Percentiles rank a stretch among this genome's conserved stretches.
Conservation (phyloP, 1,140 invertebrate genomes). For the Arion vulgaris region DNA sequence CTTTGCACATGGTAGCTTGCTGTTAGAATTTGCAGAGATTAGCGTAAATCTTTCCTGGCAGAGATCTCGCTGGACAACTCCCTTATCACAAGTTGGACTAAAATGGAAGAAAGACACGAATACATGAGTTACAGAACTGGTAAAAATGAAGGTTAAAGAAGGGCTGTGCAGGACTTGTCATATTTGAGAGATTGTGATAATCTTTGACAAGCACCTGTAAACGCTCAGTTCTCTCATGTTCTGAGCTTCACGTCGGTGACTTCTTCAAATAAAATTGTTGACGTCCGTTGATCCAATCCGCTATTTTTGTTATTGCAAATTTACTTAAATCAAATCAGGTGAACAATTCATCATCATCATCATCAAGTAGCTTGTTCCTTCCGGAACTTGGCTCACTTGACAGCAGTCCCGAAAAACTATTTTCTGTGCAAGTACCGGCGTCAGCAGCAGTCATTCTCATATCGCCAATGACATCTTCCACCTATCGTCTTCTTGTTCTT, state of each 20-base stretch:
- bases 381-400: too few relatives aligned
- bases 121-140: not conserved
- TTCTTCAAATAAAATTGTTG: not conserved
- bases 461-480: too few relatives aligned
- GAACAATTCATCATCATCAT: too few relatives aligned
- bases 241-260: not conserved
- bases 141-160: not conserved
- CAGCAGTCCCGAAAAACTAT: too few relatives aligned
- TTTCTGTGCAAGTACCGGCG: too few relatives aligned
- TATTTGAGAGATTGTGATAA: not conserved
- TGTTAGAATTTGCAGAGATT: not conserved
- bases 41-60: not conserved
- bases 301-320: not conserved
- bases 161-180: not conserved
- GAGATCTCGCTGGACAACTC: not conserved
- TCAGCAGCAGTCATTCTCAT: too few relatives aligned
- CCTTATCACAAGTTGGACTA: not conserved
- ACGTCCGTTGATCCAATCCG: too few relatives aligned
- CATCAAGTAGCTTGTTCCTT: too few relatives aligned
- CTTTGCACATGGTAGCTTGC: not conserved
- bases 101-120: not conserved
- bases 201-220: not conserved
- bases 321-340: too few relatives aligned
- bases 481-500: too few relatives aligned
- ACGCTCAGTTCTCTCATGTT: not conserved